Conservation (phyloP, 2,888 invertebrate genomes). For the Catocala sponsa region DNA sequence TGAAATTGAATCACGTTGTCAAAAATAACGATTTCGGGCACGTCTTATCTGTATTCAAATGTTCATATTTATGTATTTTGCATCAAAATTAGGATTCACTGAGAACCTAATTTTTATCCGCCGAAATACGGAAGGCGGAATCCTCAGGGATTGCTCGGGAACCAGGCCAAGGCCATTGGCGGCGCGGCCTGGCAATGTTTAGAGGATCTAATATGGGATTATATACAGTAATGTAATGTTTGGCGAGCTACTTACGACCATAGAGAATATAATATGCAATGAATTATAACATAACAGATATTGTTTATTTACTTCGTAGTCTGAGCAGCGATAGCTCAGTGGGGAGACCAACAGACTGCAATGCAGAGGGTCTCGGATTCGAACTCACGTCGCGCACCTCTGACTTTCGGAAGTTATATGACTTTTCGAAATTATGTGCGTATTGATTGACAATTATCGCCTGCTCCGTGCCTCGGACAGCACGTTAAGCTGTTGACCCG, state of each 20-base stretch:
- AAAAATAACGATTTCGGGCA: no score
- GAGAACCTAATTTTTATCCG: conserved; percentile 30
- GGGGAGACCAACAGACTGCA: no score
- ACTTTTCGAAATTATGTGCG: no score
- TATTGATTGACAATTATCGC: no score
- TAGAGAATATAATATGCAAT: not conserved
- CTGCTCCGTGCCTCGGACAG: no score
- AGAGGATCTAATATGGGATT: conserved; percentile 37
- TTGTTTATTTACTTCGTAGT: no score
- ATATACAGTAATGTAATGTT: conserved; percentile 32
- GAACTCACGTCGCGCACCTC: no score
- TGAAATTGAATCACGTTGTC: not conserved
- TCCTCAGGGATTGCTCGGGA: conserved; percentile 40
- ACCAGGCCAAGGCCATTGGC: conserved; percentile 49
- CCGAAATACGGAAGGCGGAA: conserved; percentile 26
- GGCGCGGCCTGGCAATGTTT: conserved; percentile 27
- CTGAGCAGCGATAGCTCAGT: no score
- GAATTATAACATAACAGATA: no score
- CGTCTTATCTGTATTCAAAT: not conserved
- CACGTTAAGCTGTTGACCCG: no score
- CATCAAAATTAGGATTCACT: conserved; percentile 20
- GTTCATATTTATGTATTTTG: conserved; percentile 12
- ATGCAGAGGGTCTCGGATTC: no score
- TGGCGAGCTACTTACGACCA: conserved; percentile 6
- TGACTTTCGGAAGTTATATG: no score